phyloP scores from a whole-genome alignment of 1,140 invertebrate species.

The Oryctes rhinoceros region DNA sequence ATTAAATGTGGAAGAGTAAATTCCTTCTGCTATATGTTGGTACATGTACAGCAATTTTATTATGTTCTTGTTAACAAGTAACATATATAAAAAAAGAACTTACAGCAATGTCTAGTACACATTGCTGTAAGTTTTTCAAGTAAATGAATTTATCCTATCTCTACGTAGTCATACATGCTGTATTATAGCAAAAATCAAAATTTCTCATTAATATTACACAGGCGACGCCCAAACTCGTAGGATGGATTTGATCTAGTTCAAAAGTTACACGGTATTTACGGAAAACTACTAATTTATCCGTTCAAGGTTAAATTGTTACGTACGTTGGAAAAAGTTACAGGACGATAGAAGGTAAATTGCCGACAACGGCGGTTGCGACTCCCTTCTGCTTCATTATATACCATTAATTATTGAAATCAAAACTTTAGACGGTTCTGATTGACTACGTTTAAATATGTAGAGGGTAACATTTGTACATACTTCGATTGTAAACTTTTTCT shows the following conservation, averaged over 20 bases:
- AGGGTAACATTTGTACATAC: background rate
- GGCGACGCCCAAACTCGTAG: too few species aligned
- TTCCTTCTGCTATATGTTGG: background rate
- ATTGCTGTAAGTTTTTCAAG: background rate
- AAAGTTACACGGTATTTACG: background rate
- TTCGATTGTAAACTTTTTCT: conserved; percentile 30
- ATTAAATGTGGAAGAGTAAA: background rate
- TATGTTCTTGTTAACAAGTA: background rate
- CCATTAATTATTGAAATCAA: conserved; percentile 38
- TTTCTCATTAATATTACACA: too few species aligned
- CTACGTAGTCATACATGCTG: too few species aligned
- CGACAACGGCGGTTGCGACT: background rate
- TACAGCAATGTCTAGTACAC: too few species aligned
- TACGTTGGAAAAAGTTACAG: background rate
- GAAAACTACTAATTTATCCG: background rate
- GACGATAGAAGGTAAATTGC: conserved; percentile 8
- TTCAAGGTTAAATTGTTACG: background rate
- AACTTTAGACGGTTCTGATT: conserved; percentile 39
- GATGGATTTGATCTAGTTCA: background rate
- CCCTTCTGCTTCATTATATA: background rate
- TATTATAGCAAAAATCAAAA: too few species aligned
- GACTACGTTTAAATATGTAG: conserved; percentile 28
- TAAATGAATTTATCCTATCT: too few species aligned
- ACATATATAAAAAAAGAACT: too few species aligned
- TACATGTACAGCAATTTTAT: background rate